Evolutionary conservation across 1,140 invertebrate genomes (phyloP), one percentile per base, ranked within the genome.

Genomic region (Caenorhabditis tropicalis): DNA sequence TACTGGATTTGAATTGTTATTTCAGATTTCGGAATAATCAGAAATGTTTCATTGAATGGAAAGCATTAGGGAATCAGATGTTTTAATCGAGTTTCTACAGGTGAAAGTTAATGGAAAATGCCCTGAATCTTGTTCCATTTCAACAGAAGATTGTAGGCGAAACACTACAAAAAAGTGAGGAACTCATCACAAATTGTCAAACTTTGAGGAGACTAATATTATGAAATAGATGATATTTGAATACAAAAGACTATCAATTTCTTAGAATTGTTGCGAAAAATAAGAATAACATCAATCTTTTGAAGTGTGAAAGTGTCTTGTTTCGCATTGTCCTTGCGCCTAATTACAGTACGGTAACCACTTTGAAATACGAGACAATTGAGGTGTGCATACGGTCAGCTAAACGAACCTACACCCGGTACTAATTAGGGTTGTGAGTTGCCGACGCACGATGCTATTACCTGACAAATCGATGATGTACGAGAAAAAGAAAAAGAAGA

Each of bases 321-420:
- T 74, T 74, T 74, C 65, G 58, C 7, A 36, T 19, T 6, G 10
- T 12, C 12, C 27, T 74, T 9, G 6, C 31, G 21, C 58, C 7
- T 74, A 74, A 74, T 74, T 74, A 74, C 9, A 74, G 36, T 74
- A 74, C 65, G 65, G 65, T 74, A 74, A 24, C 65, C 65, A 31
- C 65, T 74, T 74, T 74, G 65, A 74, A 74, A 74, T 74, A 43
- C 65, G 65, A 74, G 36, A 74, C 65, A 74, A 74, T 74, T 39
- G 65, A 39, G 21, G 29, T 39, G 65, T 74, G 31, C 58, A 65
- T 65, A 65, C 58, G 58, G 58, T 65, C 65, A 74, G 65, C 65
- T 74, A 74, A 74, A 74, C 29, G 65, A 24, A 19, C 43, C 33
- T 74, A 65, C n/a, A 43, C 21, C 29, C n/a, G 36, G 29, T 65